Conservation (phyloP, 1,140 invertebrate species). For the Drosophila erecta region DNA sequence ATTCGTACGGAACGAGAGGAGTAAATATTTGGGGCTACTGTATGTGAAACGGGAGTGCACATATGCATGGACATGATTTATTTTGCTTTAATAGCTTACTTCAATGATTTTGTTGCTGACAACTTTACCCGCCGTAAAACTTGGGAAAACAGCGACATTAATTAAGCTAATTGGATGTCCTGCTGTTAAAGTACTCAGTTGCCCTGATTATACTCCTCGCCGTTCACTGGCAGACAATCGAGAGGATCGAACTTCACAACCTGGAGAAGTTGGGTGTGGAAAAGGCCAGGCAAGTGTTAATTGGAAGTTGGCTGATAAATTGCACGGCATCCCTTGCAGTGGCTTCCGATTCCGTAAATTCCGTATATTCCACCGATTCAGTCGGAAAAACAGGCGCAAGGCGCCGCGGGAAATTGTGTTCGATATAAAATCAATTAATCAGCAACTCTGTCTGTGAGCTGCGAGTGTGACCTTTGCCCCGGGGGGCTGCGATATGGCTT, state of each 20-base stretch:
- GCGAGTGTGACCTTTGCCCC: slow-evolving; percentile 51
- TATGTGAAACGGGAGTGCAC: no score
- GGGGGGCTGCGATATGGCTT: slow-evolving; percentile 52
- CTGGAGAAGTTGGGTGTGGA: slow-evolving; percentile 1
- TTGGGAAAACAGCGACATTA: slow-evolving; percentile 20
- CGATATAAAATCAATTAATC: slow-evolving; percentile 71
- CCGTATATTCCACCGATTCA: background rate
- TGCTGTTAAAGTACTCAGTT: slow-evolving; percentile 7
- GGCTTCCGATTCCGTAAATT: slow-evolving; percentile 30
- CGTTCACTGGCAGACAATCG: background rate
- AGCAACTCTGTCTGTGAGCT: slow-evolving; percentile 41
- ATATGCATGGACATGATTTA: no score
- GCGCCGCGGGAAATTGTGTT: slow-evolving; percentile 21
- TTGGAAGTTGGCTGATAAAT: slow-evolving; percentile 56
- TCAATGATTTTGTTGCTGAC: background rate
- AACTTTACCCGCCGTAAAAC: no score
- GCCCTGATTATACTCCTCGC: slow-evolving; percentile 16
- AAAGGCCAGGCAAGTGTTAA: slow-evolving; percentile 55
- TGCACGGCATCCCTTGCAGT: slow-evolving; percentile 18
- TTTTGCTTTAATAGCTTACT: background rate
- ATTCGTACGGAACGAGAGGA: slow-evolving; percentile 10
- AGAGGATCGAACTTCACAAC: background rate
- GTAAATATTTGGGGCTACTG: slow-evolving; percentile 18
- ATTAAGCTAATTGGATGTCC: slow-evolving; percentile 41
- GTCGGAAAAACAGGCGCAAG: slow-evolving; percentile 12